These are phyloP conservation scores for Bombus haemorrhoidalis DNA, from an alignment of 1,140 invertebrate species.

Conservation along the genomic window DNA sequence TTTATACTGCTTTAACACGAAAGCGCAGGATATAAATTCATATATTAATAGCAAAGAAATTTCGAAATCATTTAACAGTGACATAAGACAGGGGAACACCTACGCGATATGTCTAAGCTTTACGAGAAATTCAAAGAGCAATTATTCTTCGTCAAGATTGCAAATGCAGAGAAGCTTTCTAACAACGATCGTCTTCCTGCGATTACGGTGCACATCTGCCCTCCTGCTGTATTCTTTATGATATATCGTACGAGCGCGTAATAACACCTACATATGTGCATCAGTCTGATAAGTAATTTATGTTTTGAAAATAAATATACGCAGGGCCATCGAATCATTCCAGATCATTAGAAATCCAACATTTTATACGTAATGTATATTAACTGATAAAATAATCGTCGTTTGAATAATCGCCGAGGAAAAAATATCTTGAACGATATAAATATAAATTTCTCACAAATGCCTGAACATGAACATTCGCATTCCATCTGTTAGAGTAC, in stretches of 20 bases:
- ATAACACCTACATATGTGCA: constrained; percentile 31
- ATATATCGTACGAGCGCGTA: constrained; percentile 1
- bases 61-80: not conserved
- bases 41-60: too few species aligned
- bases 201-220: constrained; percentile 59
- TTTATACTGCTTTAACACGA: not conserved
- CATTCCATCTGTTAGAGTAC: not conserved
- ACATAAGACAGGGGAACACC: not conserved
- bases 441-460: too few species aligned
- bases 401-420: too few species aligned
- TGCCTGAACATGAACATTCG: not conserved
- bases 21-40: too few species aligned
- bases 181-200: constrained; percentile 56
- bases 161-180: constrained; percentile 24
- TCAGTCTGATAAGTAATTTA: constrained; percentile 1
- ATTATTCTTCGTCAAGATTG: constrained; percentile 53
- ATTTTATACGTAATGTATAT: too few species aligned
- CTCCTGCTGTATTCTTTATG: constrained; percentile 37
- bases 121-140: constrained; percentile 41
- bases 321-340: not conserved
- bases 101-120: constrained; percentile 11
- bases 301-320: constrained; percentile 32
- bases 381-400: too few species aligned
- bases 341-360: too few species aligned
- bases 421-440: too few species aligned